Evolutionary conservation across 2,113 vertebrate genomes (phyloP).

Genomic region (Apus apus): DNA sequence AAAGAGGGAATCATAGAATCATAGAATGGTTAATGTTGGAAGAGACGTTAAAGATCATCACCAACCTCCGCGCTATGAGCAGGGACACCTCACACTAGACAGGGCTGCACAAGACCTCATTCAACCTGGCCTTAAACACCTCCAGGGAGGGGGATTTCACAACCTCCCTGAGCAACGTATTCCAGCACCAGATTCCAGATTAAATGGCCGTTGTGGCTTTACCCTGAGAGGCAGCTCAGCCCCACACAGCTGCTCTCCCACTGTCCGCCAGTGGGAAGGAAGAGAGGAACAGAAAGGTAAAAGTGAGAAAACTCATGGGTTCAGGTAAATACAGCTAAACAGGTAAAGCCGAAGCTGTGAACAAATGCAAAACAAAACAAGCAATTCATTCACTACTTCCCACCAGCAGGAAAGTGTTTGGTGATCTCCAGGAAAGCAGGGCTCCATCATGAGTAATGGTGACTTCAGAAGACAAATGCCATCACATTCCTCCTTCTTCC

Average conservation of each 20-base stretch:
- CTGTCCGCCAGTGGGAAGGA: neutral
- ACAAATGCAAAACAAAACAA: neutral
- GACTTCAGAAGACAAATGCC: too few species aligned
- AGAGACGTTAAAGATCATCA: too few species aligned
- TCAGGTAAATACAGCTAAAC: neutral
- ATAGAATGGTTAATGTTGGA: too few species aligned
- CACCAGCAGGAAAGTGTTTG: neutral
- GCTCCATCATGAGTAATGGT: too few species aligned
- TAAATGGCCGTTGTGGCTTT: neutral
- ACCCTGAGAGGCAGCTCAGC: neutral
- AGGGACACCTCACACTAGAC: too few species aligned
- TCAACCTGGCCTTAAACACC: too few species aligned
- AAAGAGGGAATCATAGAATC: neutral
- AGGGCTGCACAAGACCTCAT: too few species aligned
- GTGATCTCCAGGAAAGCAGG: too few species aligned
- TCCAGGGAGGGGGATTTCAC: too few species aligned
- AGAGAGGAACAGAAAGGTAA: neutral
- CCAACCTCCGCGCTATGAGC: too few species aligned
- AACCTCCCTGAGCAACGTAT: too few species aligned
- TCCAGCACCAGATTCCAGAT: neutral
- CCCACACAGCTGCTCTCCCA: fast-evolving
- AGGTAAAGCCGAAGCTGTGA: neutral
- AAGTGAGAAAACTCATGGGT: neutral
- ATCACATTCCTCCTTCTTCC: too few species aligned
- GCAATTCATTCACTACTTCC: fast-evolving